phyloP scores from a whole-genome alignment of 1,140 invertebrate species.

The Octopus sinensis region DNA sequence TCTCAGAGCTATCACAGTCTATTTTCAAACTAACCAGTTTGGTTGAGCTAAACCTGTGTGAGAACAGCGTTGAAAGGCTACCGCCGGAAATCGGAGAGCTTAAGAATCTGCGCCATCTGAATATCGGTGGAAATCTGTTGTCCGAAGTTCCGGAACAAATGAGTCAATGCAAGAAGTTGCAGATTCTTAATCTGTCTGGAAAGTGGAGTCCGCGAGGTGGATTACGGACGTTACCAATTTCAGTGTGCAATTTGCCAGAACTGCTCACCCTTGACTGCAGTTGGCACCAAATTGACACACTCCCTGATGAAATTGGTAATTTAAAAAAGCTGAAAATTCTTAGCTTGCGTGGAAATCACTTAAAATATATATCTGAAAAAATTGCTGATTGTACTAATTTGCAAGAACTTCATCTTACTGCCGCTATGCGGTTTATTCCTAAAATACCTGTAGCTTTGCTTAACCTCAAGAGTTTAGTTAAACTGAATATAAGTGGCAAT shows the following conservation, averaged over 20 bases:
- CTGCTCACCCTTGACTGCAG: slow-evolving; percentile 43
- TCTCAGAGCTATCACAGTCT: slow-evolving; percentile 39
- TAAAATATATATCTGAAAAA: slow-evolving; percentile 39
- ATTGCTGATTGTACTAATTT: slow-evolving; percentile 41
- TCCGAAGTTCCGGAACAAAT: slow-evolving; percentile 37
- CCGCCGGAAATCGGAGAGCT: slow-evolving; percentile 38
- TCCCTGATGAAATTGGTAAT: slow-evolving; percentile 43
- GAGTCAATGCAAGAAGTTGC: slow-evolving; percentile 35
- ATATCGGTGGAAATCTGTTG: slow-evolving; percentile 43
- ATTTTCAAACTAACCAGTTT: slow-evolving; percentile 39
- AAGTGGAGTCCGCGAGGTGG: slow-evolving; percentile 48
- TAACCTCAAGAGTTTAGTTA: slow-evolving; percentile 38
- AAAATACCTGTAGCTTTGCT: slow-evolving; percentile 45
- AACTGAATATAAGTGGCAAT: slow-evolving; percentile 49
- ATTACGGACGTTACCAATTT: slow-evolving; percentile 36
- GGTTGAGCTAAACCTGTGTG: slow-evolving; percentile 37
- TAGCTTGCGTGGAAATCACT: slow-evolving; percentile 44
- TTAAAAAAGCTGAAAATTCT: slow-evolving; percentile 39
- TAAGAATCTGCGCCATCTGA: slow-evolving; percentile 37
- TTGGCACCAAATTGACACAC: slow-evolving; percentile 48
- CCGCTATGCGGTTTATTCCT: slow-evolving; percentile 45
- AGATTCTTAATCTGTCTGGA: slow-evolving; percentile 42
- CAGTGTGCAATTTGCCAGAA: slow-evolving; percentile 38
- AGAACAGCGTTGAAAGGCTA: slow-evolving; percentile 42
- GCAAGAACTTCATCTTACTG: slow-evolving; percentile 41